Base-by-base conservation (phyloP, 1,140 invertebrate genomes). In the Papilio machaon region DNA sequence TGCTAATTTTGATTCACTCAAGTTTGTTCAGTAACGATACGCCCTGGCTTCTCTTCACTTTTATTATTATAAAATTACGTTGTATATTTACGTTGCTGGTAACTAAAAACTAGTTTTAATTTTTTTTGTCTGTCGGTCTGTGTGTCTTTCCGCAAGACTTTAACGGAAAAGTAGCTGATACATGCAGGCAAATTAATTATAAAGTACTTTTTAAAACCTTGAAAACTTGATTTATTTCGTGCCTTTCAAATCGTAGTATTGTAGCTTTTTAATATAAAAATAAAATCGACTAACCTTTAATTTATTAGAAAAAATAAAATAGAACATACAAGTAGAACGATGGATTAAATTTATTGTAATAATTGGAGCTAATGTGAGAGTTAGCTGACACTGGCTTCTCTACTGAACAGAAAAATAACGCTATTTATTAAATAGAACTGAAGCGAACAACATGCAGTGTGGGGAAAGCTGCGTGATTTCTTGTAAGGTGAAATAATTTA, bases 361-460 rank as follows among this genome's bases (percentile, higher is more conserved):
- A 85, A 88, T 85, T 82, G 81, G 79, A 81, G 83, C 84, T 85
- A 86, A 87, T 85, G 82, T 83, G 82, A 79, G 83, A 83, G 81
- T 83, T 85, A 84, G 81, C 84, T 80, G 75, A 83, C 79, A 83
- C 80, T 80, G 81, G 76, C 79, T 85, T 83, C 81, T 85, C 83
- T 86, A 84, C 47, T 52, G 64, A 78, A 83, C 76, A 86, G 86
- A 85, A 88, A 84, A 85, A 89, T 86, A 86, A 86, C 73, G 81
- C 83, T 82, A 87, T 86, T 86, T 88, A 86, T 88, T 86, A 88
- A 88, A 90, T 83, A 85, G 81, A 81, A 77, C 85, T 83, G 84
- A 85, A 86, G 83, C 86, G 83, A 81, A 79, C 47, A 84, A 78
- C 79, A 80, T 35, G 82, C 64, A 83, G 80, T 74, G 83, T 19